These are phyloP conservation scores for Agonopterix arenella DNA, from an alignment of 2,888 invertebrate species.

Conservation along the genomic window DNA sequence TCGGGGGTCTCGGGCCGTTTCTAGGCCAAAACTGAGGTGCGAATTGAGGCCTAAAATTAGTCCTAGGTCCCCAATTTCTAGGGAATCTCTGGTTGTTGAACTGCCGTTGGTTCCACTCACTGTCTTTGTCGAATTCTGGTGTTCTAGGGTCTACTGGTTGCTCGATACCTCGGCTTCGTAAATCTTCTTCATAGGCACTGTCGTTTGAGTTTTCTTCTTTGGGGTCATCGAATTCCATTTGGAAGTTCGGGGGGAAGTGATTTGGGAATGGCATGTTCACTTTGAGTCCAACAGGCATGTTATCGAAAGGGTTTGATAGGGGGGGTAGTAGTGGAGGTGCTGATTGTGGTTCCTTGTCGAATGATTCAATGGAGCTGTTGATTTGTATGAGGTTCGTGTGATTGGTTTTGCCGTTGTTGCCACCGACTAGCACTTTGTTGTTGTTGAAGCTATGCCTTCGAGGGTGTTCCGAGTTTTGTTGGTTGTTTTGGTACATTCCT, in stretches of 20 bases:
- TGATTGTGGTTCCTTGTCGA: slow-evolving; percentile 25
- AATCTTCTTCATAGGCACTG: slow-evolving; percentile 44
- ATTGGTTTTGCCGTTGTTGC: slow-evolving; percentile 42
- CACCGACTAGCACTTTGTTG: slow-evolving; percentile 65
- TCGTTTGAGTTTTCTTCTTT: slow-evolving; percentile 27
- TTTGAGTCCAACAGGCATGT: slow-evolving; percentile 46
- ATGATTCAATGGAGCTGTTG: slow-evolving; percentile 25
- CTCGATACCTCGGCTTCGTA: slow-evolving; percentile 33
- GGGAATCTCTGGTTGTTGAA: slow-evolving; percentile 51
- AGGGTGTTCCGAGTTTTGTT: slow-evolving; percentile 70
- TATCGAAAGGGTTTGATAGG: slow-evolving; percentile 54
- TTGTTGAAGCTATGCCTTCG: slow-evolving; percentile 58
- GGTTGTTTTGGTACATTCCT: slow-evolving; percentile 51
- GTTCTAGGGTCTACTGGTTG: slow-evolving; percentile 23
- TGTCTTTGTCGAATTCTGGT: slow-evolving; percentile 26
- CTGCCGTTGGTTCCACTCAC: slow-evolving; percentile 33
- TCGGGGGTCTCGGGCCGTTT: slow-evolving; percentile 50
- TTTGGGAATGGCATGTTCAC: slow-evolving; percentile 15
- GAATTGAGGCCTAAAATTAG: slow-evolving; percentile 38
- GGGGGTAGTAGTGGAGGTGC: slow-evolving; percentile 43
- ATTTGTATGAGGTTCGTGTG: slow-evolving; percentile 39
- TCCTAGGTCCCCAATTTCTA: slow-evolving; percentile 57
- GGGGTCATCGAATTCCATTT: slow-evolving; percentile 10
- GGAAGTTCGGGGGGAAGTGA: slow-evolving; percentile 11
- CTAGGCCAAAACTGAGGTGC: slow-evolving; percentile 48